Evolutionary conservation across 1,140 invertebrate genomes (phyloP).

Genomic region (Hormaphis cornu): DNA sequence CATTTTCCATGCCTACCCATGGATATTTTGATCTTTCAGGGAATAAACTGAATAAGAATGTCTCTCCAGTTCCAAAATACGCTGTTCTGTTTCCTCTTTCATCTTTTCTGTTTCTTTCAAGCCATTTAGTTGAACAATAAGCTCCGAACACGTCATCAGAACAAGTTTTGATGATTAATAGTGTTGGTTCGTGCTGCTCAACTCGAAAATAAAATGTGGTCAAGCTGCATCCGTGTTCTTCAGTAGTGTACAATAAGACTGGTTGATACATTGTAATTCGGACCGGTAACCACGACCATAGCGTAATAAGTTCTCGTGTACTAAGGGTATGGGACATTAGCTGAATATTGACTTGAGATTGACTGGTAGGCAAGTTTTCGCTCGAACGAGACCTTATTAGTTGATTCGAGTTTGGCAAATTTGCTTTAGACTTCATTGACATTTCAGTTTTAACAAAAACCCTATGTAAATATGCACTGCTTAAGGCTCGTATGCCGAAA

Average conservation of each 20-base stretch:
- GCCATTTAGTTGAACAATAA: slow-evolving; percentile 83
- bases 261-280: slow-evolving; percentile 92
- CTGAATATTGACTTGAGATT: slow-evolving; percentile 84
- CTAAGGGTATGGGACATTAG: slow-evolving; percentile 87
- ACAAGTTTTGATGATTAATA: slow-evolving; percentile 87
- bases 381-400: slow-evolving; percentile 68
- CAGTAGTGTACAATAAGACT: slow-evolving; percentile 85
- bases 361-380: slow-evolving; percentile 79
- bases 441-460: slow-evolving; percentile 87
- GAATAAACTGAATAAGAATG: slow-evolving; percentile 83
- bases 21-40: slow-evolving; percentile 83
- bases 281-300: slow-evolving; percentile 93
- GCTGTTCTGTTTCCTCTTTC: slow-evolving; percentile 75
- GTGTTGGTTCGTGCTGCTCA: slow-evolving; percentile 81
- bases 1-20: slow-evolving; percentile 69
- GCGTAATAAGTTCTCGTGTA: slow-evolving; percentile 79
- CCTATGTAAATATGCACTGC: slow-evolving; percentile 81
- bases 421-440: slow-evolving; percentile 70
- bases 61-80: slow-evolving; percentile 95
- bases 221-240: slow-evolving; percentile 89
- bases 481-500: slow-evolving; percentile 79
- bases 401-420: slow-evolving; percentile 51
- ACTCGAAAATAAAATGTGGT: slow-evolving; percentile 87
- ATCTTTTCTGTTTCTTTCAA: slow-evolving; percentile 75
- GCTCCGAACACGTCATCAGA: slow-evolving; percentile 89